These are phyloP conservation scores for Neotoxoptera formosana DNA, from an alignment of 1,140 invertebrate genomes.

Conservation along the genomic window DNA sequence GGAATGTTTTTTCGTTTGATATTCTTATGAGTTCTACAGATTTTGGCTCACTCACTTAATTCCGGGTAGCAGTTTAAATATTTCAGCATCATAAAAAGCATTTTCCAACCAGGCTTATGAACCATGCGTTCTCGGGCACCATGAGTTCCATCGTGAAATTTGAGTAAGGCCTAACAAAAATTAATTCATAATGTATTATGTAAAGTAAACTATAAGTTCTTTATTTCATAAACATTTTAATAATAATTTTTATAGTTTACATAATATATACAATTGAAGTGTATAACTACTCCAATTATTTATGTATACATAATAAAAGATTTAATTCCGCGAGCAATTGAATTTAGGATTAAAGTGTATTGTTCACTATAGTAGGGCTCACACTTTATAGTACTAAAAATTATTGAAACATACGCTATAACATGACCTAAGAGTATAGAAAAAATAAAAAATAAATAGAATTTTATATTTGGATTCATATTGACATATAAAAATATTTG, in stretches of 20 bases:
- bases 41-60: constrained; percentile 44
- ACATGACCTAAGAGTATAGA: too few species aligned
- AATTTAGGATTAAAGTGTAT: too few species aligned
- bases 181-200: background rate
- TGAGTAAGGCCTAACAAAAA: constrained; percentile 44
- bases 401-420: too few species aligned
- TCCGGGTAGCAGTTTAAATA: constrained; percentile 51
- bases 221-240: background rate
- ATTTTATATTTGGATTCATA: background rate
- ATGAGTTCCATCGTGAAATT: constrained; percentile 37
- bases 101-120: constrained; percentile 53
- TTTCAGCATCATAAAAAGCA: constrained; percentile 54
- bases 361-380: too few species aligned
- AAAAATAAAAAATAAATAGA: background rate
- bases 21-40: background rate
- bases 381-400: too few species aligned
- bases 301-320: background rate
- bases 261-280: background rate
- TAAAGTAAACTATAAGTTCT: background rate
- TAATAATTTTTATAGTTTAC: background rate
- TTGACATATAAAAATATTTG: background rate
- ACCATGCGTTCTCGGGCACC: constrained; percentile 48
- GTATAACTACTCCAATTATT: background rate
- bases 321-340: too few species aligned
- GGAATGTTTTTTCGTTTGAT: background rate